Evolutionary conservation across 2,797 vertebrate species (phyloP), one percentile per base, ranked within the genome.

Genomic region (Thalassophryne amazonica): DNA sequence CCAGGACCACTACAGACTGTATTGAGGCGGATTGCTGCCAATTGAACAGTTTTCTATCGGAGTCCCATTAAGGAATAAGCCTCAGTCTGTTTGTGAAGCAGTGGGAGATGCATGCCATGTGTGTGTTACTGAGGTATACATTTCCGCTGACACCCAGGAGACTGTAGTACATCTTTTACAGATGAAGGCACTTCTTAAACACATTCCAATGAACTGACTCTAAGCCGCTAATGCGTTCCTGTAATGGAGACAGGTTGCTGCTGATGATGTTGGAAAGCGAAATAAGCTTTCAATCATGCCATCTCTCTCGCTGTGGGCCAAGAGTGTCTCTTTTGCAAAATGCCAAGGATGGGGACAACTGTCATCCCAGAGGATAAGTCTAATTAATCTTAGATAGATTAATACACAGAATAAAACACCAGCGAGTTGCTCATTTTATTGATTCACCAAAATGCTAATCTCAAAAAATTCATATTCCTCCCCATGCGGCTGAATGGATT

Each of bases 41-140:
- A 76, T 68, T 76, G 78, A 85, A 84, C 76, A 74, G 45, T 65
- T 80, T 80, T 78, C 60, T 63, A 58, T 68, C 59, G 66, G 46
- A 81, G 74, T 73, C 68, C 61, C 61, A 80, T 88, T 81, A 73
- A 78, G 41, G 79, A 67, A 73, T 50, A 27, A 38, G 40, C 63
- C 53, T 74, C 59, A 73, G 70, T 78, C 47, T 70, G 62, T 70
- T 62, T 45, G 27, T 43, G 73, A 67, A 71, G 66, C 34, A 43
- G 25, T 2, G 23, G 43, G 39, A 66, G 49, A 72, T 60, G 39
- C 14, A 31, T 33, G 66, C 14, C 2, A n/a, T 9, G 1, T 45
- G 15, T 41, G 16, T 38, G 39, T 22, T 14, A 28, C 17, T 9
- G 42, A 12, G 43, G 35, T 45, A 9, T 49, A 38, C 10, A 40